Evolutionary conservation across 2,888 invertebrate species (phyloP), one percentile per base, ranked within the genome.

Genomic region (Euzophera pinguis): DNA sequence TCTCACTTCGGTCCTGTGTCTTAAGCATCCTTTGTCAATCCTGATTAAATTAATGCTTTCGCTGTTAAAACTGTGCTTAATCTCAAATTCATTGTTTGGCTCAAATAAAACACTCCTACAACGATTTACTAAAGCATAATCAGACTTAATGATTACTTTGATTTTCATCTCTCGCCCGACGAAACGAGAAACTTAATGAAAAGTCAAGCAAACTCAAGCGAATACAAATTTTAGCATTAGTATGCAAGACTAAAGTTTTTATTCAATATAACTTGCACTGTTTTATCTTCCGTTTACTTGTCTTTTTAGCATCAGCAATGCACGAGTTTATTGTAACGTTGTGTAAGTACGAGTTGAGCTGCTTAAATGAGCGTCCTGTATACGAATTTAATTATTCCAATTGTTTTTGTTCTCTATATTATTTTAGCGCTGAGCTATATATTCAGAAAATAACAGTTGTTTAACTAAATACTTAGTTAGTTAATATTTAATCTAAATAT

Each of bases 191-290:
- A 82, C 78, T 85, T 84, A 86, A 87, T 85, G 84, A 84, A 84
- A 86, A 86, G 85, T 87, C 85, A 86, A 86, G 80, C 78, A 81
- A 85, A 85, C 85, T 86, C 81, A 73, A 79, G 75, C 81, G 86
- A 87, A 86, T 87, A 87, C 80, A 85, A 87, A 87, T 84, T 86
- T 82, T 71, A 81, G 70, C 83, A 87, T 88, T 88, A 88, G 84
- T 88, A 88, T 88, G 86, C 88, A 88, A 85, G 84, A 84, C 75
- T 74, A 84, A 88, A 87, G 86, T 88, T 87, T 85, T 83, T 83
- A 88, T 88, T 88, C 75, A 84, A 88, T 88, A 84, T 80, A 84
- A 81, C 84, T 85, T 84, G 84, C 83, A 81, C 69, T 79, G 82
- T 79, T 86, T 82, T 81, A 85, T 83, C 79, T 78, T 77, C 69